Conservation (phyloP, 1,140 invertebrate species). For the Sinella curviseta region DNA sequence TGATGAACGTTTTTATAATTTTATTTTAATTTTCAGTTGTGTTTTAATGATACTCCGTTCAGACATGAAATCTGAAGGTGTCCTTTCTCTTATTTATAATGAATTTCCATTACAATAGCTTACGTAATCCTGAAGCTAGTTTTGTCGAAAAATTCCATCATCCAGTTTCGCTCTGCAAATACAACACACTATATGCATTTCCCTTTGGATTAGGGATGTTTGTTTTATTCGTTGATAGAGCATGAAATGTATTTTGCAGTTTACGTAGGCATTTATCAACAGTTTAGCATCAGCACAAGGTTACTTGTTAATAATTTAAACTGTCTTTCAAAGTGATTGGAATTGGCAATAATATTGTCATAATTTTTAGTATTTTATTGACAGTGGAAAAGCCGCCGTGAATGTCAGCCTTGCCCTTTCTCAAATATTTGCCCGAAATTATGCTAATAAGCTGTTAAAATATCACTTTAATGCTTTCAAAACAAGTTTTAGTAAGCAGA, state of each 20-base stretch:
- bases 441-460: background rate
- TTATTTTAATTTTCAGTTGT: background rate
- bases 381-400: background rate
- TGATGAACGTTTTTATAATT: no score
- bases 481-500: background rate
- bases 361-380: background rate
- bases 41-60: background rate
- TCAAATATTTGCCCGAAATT: background rate
- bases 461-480: background rate
- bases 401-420: constrained; percentile 2
- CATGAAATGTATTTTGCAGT: no score
- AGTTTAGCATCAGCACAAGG: no score
- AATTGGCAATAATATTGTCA: background rate
- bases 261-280: no score
- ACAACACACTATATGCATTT: no score
- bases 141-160: no score
- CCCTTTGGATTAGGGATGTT: no score
- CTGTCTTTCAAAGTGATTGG: background rate
- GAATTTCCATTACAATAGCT: background rate
- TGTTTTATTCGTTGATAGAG: no score
- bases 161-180: no score
- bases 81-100: background rate
- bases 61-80: background rate
- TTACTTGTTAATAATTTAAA: background rate
- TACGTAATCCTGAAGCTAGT: no score